A percentile compares a stretch with the other conserved stretches of the same genome.
Evolutionary conservation across 2,888 invertebrate species (phyloP).

Genomic region (Cacoxenus indagator): DNA sequence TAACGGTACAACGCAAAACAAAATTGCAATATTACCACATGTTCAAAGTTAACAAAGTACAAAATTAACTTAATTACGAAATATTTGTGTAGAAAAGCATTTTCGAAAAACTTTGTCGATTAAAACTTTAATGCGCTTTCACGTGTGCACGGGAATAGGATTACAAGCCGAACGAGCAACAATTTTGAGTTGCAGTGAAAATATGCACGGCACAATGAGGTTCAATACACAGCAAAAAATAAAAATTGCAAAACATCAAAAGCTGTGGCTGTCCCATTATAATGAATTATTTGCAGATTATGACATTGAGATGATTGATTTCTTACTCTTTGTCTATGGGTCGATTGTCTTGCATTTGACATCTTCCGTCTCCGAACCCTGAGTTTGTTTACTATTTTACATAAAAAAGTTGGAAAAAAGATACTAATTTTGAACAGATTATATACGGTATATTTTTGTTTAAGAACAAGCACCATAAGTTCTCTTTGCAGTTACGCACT

Average conservation of each 20-base stretch:
- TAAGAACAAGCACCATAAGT: constrained; percentile 30
- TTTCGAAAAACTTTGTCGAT: constrained; percentile 41
- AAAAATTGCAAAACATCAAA: too few species aligned
- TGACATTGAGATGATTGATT: too few species aligned
- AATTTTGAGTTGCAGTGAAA: neutral
- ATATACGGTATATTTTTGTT: too few species aligned
- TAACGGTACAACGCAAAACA: neutral
- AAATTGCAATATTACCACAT: constrained; percentile 4
- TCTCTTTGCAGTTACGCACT: constrained; percentile 30
- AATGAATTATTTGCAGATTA: too few species aligned
- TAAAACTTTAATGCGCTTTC: constrained; percentile 35
- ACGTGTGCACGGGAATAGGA: neutral
- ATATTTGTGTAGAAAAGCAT: constrained; percentile 25
- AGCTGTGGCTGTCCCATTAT: too few species aligned
- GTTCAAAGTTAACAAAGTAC: constrained; percentile 21
- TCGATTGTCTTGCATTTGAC: too few species aligned
- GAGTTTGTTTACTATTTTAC: constrained; percentile 8
- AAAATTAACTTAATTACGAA: constrained; percentile 32
- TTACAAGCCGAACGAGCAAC: neutral
- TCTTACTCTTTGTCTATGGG: too few species aligned
- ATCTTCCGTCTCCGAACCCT: too few species aligned
- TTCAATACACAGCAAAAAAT: neutral
- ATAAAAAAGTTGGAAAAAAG: constrained; percentile 23
- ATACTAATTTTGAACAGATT: constrained; percentile 19
- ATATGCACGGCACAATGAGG: neutral